phyloP scores from a whole-genome alignment of 2,888 invertebrate genomes.

The Heliconius ismenius region DNA sequence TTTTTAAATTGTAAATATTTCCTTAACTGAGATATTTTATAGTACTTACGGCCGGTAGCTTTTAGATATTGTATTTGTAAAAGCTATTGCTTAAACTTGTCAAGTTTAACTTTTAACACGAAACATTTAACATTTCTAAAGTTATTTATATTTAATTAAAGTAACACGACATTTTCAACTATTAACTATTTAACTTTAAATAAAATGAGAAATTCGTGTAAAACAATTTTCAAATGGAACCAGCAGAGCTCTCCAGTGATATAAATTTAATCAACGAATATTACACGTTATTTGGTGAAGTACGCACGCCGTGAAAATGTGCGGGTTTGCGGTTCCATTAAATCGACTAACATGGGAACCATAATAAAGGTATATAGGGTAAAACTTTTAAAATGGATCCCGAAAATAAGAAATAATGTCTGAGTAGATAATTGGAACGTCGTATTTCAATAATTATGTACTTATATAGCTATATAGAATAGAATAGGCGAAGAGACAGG shows the following conservation, averaged over 20 bases:
- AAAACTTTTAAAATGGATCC: neutral
- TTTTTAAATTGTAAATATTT: neutral
- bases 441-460: too few species aligned
- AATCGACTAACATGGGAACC: neutral
- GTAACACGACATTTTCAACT: neutral
- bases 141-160: too few species aligned
- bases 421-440: too few species aligned
- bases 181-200: neutral
- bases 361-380: neutral
- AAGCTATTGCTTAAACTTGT: neutral
- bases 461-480: too few species aligned
- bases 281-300: slow-evolving; percentile 10
- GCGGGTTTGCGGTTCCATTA: slow-evolving; percentile 22
- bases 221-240: neutral
- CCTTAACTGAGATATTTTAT: neutral
- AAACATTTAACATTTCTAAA: neutral
- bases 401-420: neutral
- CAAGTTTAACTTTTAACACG: neutral
- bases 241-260: slow-evolving; percentile 6
- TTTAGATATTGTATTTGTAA: neutral
- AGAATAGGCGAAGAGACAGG: too few species aligned
- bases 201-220: neutral
- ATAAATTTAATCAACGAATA: slow-evolving; percentile 21
- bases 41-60: neutral
- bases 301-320: slow-evolving; percentile 5